Conservation (phyloP, 53 echinoderm and acorn worm species). For the Mesocentrotus franciscanus region DNA sequence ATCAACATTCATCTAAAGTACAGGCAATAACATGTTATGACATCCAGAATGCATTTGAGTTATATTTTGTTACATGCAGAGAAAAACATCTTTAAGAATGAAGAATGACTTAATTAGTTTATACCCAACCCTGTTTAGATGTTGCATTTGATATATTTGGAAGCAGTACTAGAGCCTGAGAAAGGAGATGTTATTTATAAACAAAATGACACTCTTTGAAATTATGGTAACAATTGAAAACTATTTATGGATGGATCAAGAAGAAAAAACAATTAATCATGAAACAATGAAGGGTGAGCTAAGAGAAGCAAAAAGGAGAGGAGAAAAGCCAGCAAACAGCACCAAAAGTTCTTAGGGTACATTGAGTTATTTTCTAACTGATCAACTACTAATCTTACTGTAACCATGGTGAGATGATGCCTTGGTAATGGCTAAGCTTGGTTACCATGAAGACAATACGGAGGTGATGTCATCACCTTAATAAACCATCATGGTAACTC, state of each 20-base stretch:
- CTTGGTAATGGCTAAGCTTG: not conserved
- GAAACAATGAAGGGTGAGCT: not conserved
- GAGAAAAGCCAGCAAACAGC: not conserved
- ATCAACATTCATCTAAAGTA: not conserved
- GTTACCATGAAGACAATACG: not conserved
- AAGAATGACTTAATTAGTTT: not conserved
- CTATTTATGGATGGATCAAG: not conserved
- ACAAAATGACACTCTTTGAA: not conserved
- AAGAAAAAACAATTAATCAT: not conserved
- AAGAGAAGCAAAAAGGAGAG: not conserved
- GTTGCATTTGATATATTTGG: not conserved
- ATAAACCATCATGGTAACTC: constrained; percentile 3
- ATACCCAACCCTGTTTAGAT: not conserved
- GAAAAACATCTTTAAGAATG: not conserved
- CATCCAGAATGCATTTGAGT: not conserved
- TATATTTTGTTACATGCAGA: not conserved
- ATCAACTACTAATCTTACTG: not conserved
- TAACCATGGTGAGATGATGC: constrained; percentile 28
- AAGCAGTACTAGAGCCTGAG: not conserved
- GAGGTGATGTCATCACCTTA: constrained; percentile 23
- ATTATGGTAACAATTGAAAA: not conserved
- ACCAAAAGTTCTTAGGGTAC: not conserved
- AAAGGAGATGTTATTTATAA: not conserved
- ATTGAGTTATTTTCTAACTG: not conserved
- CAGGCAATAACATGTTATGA: not conserved